Evolutionary conservation across 1,140 invertebrate species (phyloP), one percentile per base, ranked within the genome.

Genomic region (Drosophila pseudoananassae): DNA sequence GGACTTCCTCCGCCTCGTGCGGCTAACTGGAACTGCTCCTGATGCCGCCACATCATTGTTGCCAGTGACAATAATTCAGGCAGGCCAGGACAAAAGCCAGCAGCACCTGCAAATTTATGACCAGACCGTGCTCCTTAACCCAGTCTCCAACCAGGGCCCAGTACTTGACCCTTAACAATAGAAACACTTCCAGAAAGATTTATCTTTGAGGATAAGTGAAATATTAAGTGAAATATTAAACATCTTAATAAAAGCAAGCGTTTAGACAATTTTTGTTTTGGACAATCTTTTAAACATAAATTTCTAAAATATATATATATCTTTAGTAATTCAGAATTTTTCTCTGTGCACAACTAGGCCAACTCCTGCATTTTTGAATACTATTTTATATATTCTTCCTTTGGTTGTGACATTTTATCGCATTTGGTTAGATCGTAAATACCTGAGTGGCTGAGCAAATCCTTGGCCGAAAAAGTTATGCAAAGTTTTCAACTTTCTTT

Each of bases 401-500:
- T 61, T 9, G 73, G 55, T 54, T 46, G 60, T 55, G 51, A 64
- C 56, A 78, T 53, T 83, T 78, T 75, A 75, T 78, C 73, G 82
- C 74, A 74, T 66, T 72, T 43, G 70, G 65, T 73, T 61, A 52
- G 82, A 59, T 71, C 82, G 75, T 87, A 87, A 87, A 87, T 87
- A 87, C 64, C 75, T 82, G 65, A 74, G 47, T 63, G 54, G 53
- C 46, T 63, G 54, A 43, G 53, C 15, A 56, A 78, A 82, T 82
- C 74, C 74, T 69, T 75, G 49, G 65, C 36, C 47, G 55, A 45
- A 20, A 53, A 80, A 70, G 12, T 60, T 78, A 78, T 78, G 59
- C 56, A 58, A 78, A 75, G 59, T 76, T 69, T 52, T 47, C 51
- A 70, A 70, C 64, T 70, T 70, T 70, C 66, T 49, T 76, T 69